Percentiles rank a stretch among this genome's conserved stretches.
Evolutionary conservation across 2,888 invertebrate species (phyloP).

Genomic region (Siphonodentalium dalli): DNA sequence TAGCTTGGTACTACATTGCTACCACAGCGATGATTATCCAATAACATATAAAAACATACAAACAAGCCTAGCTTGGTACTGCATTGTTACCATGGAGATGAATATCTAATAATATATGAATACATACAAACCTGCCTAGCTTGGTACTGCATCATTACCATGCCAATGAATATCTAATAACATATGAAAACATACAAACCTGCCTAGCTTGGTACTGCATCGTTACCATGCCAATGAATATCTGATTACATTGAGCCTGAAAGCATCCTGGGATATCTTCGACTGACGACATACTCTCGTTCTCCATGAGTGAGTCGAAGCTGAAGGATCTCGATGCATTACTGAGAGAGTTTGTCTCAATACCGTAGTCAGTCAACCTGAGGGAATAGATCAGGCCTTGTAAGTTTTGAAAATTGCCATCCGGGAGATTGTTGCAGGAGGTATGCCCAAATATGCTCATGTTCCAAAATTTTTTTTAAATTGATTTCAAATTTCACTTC

Average conservation of each 20-base stretch:
- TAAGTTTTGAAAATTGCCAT: no score
- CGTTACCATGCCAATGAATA: conserved; percentile 97
- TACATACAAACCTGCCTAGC: conserved; percentile 57
- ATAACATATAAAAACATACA: no score
- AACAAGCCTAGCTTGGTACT: no score
- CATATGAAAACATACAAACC: conserved; percentile 68
- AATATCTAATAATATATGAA: not conserved
- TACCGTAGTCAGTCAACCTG: no score
- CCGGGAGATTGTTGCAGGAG: no score
- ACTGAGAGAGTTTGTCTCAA: conserved; percentile 20
- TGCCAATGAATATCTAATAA: conserved; percentile 95
- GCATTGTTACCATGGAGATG: no score
- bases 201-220: conserved; percentile 88
- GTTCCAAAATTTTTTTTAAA: no score
- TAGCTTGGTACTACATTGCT: no score
- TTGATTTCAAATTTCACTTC: no score
- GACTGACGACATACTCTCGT: conserved; percentile 42
- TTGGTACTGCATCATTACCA: conserved; percentile 99
- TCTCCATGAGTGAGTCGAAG: conserved; percentile 64
- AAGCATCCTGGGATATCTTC: conserved; percentile 67
- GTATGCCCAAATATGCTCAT: no score
- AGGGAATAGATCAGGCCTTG: no score
- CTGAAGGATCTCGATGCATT: conserved; percentile 54
- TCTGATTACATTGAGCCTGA: conserved; percentile 91
- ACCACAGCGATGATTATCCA: no score